Evolutionary conservation across 1,140 invertebrate genomes (phyloP).

Genomic region (Dysdera silvatica): DNA sequence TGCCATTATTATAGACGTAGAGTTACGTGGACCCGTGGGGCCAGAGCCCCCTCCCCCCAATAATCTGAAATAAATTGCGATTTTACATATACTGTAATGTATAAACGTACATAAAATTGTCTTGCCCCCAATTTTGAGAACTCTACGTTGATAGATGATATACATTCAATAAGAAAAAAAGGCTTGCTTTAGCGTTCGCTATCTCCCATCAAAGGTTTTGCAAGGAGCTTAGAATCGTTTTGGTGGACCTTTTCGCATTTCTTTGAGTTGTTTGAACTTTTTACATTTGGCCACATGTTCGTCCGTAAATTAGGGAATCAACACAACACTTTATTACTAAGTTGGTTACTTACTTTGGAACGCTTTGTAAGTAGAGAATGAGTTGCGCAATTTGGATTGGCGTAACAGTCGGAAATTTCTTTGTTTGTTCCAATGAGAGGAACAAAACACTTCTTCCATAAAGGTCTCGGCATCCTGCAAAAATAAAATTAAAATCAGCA

Average conservation of each 20-base stretch:
- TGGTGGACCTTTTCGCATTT: neutral
- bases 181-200: neutral
- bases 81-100: no score
- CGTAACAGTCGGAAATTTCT: conserved; percentile 36
- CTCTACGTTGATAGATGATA: no score
- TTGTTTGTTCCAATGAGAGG: conserved; percentile 36
- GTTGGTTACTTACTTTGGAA: conserved; percentile 37
- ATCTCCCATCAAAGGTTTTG: neutral
- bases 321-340: neutral
- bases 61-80: no score
- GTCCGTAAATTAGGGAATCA: neutral
- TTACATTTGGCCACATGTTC: neutral
- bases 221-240: neutral
- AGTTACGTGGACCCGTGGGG: no score
- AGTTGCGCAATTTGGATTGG: conserved; percentile 37
- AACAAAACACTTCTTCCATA: conserved; percentile 36
- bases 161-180: neutral
- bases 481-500: neutral
- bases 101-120: no score
- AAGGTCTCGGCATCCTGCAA: conserved; percentile 38
- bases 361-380: conserved; percentile 39
- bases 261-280: neutral
- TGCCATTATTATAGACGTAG: no score
- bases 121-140: no score
- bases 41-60: no score